A percentile compares a stretch with the other conserved stretches of the same genome.
These are phyloP conservation scores for Microcebus jonahi DNA, from an alignment of 2,113 vertebrate species.

Conservation along the genomic window DNA sequence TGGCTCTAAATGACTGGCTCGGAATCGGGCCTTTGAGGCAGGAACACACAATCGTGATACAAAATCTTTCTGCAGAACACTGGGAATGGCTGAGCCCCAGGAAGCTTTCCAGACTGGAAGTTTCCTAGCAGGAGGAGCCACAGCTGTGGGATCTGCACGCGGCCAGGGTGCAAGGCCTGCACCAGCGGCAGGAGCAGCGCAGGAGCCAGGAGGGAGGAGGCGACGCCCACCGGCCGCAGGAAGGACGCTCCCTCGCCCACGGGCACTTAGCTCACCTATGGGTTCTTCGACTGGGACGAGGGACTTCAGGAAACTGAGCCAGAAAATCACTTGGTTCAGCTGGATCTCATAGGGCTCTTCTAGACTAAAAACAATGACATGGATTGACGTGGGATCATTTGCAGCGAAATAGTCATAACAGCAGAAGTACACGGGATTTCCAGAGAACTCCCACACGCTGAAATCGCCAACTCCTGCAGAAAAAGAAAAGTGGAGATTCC, in stretches of 20 bases:
- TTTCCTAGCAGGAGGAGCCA: neutral
- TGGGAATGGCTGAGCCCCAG: neutral
- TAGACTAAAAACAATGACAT: slow-evolving; percentile 94
- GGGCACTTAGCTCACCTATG: slow-evolving; percentile 87
- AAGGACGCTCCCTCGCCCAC: neutral
- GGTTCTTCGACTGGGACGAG: slow-evolving; percentile 92
- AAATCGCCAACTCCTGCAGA: slow-evolving; percentile 95
- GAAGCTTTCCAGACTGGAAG: neutral
- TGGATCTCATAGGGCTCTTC: slow-evolving; percentile 98
- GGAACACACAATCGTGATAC: neutral
- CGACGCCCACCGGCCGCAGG: neutral
- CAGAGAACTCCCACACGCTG: slow-evolving; percentile 98
- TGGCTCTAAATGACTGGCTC: neutral
- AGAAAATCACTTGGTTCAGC: slow-evolving; percentile 96
- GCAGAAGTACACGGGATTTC: slow-evolving; percentile 97
- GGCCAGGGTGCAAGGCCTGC: fast-evolving
- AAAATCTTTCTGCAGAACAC: neutral
- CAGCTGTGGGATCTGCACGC: neutral
- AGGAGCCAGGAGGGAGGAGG: slow-evolving; percentile 28
- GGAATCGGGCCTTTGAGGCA: neutral
- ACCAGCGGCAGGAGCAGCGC: fast-evolving
- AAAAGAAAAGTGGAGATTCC: neutral
- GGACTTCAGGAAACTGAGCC: slow-evolving; percentile 97
- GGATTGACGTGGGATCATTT: slow-evolving; percentile 94
- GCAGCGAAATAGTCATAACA: slow-evolving; percentile 97